phyloP scores from a whole-genome alignment of 2,113 vertebrate genomes.

The Chaetops frenatus region DNA sequence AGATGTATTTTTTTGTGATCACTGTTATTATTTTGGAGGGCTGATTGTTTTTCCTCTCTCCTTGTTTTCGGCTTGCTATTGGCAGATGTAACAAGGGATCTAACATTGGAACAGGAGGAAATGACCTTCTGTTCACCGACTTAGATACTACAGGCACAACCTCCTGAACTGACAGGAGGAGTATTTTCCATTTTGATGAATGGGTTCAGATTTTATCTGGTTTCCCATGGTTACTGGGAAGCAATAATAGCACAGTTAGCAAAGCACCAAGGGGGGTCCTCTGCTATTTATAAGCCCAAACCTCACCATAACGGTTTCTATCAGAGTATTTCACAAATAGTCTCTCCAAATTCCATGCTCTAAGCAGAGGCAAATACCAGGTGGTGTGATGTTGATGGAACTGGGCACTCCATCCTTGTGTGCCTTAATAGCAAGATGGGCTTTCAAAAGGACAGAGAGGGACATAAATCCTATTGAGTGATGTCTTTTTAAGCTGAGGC shows the following conservation, averaged over 20 bases:
- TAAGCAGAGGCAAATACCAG: neutral
- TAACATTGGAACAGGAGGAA: neutral
- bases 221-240: constrained; percentile 44
- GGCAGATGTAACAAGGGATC: neutral
- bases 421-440: neutral
- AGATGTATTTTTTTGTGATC: neutral
- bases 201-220: constrained; percentile 19
- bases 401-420: neutral
- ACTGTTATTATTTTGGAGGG: neutral
- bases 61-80: neutral
- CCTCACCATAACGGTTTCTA: neutral
- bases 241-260: neutral
- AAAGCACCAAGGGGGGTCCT: neutral
- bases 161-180: neutral
- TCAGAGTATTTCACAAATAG: neutral
- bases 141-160: neutral
- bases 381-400: neutral
- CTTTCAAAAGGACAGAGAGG: neutral
- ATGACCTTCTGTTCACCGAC: neutral
- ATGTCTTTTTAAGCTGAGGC: neutral
- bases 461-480: neutral
- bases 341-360: neutral
- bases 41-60: neutral
- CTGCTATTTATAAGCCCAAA: constrained; percentile 6
- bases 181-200: constrained; percentile 27